Conservation (phyloP, 92 coral and sea anemone species). For the Phenganax subtilis region DNA sequence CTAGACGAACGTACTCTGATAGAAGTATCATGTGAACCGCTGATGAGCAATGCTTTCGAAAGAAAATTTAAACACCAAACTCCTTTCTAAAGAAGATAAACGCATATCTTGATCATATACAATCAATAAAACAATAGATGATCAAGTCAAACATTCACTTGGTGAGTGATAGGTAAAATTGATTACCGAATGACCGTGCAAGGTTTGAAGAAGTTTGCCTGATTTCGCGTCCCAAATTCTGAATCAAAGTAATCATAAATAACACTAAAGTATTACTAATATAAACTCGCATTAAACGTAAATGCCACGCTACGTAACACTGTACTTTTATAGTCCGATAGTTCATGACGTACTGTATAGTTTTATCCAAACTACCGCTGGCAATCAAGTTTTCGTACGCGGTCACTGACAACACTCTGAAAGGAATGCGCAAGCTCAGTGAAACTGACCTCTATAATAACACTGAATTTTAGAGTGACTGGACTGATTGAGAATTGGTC, state of each 20-base stretch:
- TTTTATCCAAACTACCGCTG: conserved; percentile 90
- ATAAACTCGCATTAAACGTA: neutral
- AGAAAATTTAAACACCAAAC: conserved; percentile 89
- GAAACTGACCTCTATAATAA: neutral
- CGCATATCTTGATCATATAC: no score
- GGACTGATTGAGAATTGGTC: neutral
- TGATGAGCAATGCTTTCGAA: conserved; percentile 71
- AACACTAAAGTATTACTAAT: neutral
- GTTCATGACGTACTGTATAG: conserved; percentile 61
- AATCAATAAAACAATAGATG: no score
- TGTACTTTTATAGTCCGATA: neutral
- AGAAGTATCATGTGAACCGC: conserved; percentile 86
- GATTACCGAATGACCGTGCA: conserved; percentile 82
- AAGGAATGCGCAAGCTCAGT: neutral
- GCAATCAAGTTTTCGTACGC: conserved; percentile 72
- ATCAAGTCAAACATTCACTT: no score
- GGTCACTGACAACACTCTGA: conserved; percentile 78
- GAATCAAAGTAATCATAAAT: neutral
- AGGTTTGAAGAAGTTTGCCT: conserved; percentile 69
- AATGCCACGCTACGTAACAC: neutral
- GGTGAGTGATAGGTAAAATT: no score
- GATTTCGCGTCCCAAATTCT: conserved; percentile 85
- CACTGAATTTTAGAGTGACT: neutral
- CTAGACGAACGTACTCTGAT: conserved; percentile 62
- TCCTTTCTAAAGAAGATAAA: conserved; percentile 59